Conservation (phyloP, 2,888 invertebrate genomes). For the Polydrusus cervinus region DNA sequence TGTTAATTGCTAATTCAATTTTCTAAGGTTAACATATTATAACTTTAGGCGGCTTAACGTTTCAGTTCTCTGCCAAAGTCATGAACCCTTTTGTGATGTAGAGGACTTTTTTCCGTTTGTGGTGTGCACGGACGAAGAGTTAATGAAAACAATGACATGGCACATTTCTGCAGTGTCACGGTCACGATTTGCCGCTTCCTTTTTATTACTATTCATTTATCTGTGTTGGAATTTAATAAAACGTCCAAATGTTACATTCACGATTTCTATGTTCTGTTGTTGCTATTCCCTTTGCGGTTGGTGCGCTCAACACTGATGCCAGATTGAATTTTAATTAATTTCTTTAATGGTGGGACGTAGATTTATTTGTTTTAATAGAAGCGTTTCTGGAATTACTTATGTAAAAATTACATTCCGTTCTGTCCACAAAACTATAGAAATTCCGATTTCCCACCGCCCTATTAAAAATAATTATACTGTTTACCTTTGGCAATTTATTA, state of each 20-base stretch:
- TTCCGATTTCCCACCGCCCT: no score
- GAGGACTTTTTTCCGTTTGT: conserved; percentile 31
- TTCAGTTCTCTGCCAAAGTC: conserved; percentile 29
- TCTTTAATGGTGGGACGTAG: neutral
- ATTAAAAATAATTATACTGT: no score
- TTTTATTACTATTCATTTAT: conserved; percentile 55
- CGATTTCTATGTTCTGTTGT: conserved; percentile 52
- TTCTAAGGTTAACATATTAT: no score
- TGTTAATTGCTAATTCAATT: no score
- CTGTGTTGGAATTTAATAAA: conserved; percentile 55
- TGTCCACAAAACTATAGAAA: no score
- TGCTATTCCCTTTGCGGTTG: conserved; percentile 37
- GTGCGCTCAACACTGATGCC: conserved; percentile 21
- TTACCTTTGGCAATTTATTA: no score
- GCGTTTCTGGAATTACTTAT: no score
- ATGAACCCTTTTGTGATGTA: conserved; percentile 41
- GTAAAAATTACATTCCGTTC: no score
- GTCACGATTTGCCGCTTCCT: conserved; percentile 53
- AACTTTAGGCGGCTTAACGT: conserved; percentile 21
- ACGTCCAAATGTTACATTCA: conserved; percentile 54
- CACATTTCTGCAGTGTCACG: conserved; percentile 54
- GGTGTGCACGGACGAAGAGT: conserved; percentile 45
- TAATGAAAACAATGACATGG: conserved; percentile 55
- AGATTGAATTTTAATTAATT: conserved; percentile 21
- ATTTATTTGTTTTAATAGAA: no score